Conservation (phyloP, 1,140 invertebrate genomes). For the Ceratosolen solmsi region DNA sequence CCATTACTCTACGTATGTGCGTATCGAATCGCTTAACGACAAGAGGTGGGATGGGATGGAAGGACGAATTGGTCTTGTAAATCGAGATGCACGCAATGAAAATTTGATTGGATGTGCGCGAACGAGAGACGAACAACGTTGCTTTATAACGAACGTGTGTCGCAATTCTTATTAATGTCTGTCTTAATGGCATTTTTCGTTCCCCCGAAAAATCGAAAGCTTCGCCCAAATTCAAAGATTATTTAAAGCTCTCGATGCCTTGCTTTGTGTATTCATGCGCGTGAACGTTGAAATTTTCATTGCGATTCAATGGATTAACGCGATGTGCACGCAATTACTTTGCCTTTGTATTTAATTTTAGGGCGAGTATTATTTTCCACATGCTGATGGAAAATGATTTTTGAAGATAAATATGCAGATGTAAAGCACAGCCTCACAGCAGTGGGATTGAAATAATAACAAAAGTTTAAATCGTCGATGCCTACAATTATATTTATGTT, state of each 20-base stretch:
- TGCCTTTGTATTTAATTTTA: no score
- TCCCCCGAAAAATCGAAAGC: background rate
- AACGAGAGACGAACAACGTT: background rate
- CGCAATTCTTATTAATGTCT: background rate
- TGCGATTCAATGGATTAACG: background rate
- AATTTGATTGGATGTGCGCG: background rate
- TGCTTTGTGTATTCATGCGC: background rate
- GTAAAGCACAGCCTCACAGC: no score
- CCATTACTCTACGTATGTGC: no score
- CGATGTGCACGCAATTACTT: background rate
- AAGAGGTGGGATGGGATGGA: background rate
- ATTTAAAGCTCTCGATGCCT: background rate
- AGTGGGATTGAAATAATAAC: no score
- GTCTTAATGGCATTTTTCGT: background rate
- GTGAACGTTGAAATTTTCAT: slow-evolving; percentile 1
- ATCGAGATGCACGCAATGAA: slow-evolving; percentile 10
- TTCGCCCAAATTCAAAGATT: background rate
- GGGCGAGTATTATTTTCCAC: no score
- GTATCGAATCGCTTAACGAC: no score
- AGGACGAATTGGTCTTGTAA: slow-evolving; percentile 1
- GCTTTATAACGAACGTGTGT: background rate
- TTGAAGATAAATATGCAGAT: no score
- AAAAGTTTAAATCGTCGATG: no score
- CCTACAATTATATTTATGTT: no score
- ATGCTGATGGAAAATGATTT: no score